Percentiles rank a stretch among this genome's conserved stretches.
Evolutionary conservation across 2,797 vertebrate genomes (phyloP).

Genomic region (Myiotriccus ornatus): DNA sequence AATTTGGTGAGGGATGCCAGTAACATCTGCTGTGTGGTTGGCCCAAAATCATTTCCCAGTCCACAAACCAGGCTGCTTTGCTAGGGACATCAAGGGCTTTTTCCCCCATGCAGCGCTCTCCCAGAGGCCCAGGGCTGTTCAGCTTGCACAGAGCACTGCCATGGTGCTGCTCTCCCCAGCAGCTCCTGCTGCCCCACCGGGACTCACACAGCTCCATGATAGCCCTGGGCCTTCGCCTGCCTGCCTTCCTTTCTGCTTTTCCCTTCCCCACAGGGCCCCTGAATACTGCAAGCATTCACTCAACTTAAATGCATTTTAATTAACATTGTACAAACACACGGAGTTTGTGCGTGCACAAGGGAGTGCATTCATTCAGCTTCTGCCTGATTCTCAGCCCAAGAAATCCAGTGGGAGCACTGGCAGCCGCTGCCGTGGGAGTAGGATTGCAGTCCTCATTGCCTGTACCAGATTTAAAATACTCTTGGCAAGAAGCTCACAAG

Average conservation of each 20-base stretch:
- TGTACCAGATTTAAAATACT: neutral
- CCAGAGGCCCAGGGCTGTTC: neutral
- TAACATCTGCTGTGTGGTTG: neutral
- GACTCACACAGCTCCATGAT: neutral
- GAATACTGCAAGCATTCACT: constrained; percentile 50
- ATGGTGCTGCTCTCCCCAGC: neutral
- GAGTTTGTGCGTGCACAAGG: neutral
- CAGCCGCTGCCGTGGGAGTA: neutral
- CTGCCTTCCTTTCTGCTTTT: neutral
- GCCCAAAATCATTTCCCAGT: neutral
- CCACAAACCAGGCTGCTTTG: constrained; percentile 8
- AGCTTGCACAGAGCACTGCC: neutral
- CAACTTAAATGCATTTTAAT: constrained; percentile 68
- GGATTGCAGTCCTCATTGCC: neutral
- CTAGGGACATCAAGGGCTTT: neutral
- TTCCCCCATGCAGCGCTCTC: neutral
- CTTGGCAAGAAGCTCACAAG: neutral
- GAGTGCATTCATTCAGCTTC: neutral
- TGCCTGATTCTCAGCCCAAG: neutral
- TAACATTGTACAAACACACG: constrained; percentile 58
- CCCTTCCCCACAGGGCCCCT: constrained; percentile 17
- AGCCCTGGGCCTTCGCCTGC: neutral
- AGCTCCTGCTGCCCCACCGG: neutral
- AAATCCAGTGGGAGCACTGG: neutral
- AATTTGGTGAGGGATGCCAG: neutral